Conservation (phyloP, 2,113 vertebrate species). For the Tursiops truncatus region DNA sequence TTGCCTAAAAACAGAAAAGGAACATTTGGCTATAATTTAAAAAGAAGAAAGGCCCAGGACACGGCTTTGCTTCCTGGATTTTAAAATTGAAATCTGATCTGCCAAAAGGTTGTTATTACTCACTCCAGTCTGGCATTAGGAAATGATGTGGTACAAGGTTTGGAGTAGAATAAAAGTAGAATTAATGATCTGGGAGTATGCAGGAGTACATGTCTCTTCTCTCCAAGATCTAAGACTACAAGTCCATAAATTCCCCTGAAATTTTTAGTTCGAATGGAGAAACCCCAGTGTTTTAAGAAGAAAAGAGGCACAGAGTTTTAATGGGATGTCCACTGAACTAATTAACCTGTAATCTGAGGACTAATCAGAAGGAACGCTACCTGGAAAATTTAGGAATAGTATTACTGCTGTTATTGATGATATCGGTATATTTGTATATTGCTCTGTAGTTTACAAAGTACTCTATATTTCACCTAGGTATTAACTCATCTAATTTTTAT, state of each 20-base stretch:
- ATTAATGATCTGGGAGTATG: neutral
- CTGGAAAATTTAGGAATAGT: neutral
- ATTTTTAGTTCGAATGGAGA: conserved; percentile 19
- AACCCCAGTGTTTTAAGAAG: neutral
- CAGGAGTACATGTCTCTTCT: neutral
- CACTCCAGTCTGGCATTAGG: neutral
- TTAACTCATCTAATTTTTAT: neutral
- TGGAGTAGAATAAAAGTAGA: conserved; percentile 9
- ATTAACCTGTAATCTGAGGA: neutral
- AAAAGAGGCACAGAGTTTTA: neutral
- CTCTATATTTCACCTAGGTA: neutral
- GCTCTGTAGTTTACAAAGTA: neutral
- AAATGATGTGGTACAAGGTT: neutral
- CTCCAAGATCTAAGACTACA: neutral
- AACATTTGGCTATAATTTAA: conserved; percentile 31
- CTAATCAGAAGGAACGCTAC: neutral
- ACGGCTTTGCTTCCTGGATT: conserved; percentile 55
- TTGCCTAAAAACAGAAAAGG: conserved; percentile 34
- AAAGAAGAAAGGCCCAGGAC: conserved; percentile 49
- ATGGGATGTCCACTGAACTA: neutral
- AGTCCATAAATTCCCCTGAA: neutral
- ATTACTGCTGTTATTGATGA: neutral
- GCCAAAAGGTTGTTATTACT: conserved; percentile 24
- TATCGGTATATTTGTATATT: neutral
- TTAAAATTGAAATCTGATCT: conserved; percentile 62